Conservation (phyloP, 2,113 vertebrate species). For the Ciconia boyciana region DNA sequence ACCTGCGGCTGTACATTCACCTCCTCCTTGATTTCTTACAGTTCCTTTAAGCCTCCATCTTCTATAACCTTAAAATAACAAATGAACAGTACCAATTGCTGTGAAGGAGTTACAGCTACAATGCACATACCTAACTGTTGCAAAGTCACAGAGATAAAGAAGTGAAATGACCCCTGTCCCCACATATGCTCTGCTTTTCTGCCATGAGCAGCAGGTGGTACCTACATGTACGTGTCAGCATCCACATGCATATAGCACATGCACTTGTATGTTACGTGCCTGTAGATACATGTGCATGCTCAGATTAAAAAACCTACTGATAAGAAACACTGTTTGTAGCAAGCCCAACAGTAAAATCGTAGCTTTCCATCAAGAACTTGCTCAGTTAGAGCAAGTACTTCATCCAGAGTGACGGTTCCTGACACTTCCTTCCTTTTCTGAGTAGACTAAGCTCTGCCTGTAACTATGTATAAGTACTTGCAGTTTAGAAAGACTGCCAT, state of each 20-base stretch:
- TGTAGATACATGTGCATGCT: not conserved
- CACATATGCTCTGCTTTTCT: not conserved
- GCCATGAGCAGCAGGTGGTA: not conserved
- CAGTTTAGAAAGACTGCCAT: not conserved
- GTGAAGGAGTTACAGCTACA: not conserved
- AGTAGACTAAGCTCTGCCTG: not conserved
- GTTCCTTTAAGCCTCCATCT: not conserved
- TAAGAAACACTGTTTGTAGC: not conserved
- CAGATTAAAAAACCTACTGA: not conserved
- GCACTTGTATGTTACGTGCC: not conserved
- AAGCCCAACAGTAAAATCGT: not conserved
- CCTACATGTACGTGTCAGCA: accelerated
- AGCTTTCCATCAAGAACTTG: not conserved
- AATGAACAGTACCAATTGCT: not conserved
- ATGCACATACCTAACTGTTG: not conserved
- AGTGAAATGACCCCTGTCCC: not conserved
- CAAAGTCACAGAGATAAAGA: not conserved
- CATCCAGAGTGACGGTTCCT: not conserved
- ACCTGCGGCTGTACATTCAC: not conserved
- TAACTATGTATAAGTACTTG: not conserved
- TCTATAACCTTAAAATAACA: not conserved
- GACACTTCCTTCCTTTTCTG: not conserved
- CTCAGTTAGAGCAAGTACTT: not conserved
- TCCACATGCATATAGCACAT: not conserved
- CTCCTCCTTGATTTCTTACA: not conserved